Evolutionary conservation across 2,113 vertebrate genomes (phyloP).

Genomic region (Cyprinus carpio): DNA sequence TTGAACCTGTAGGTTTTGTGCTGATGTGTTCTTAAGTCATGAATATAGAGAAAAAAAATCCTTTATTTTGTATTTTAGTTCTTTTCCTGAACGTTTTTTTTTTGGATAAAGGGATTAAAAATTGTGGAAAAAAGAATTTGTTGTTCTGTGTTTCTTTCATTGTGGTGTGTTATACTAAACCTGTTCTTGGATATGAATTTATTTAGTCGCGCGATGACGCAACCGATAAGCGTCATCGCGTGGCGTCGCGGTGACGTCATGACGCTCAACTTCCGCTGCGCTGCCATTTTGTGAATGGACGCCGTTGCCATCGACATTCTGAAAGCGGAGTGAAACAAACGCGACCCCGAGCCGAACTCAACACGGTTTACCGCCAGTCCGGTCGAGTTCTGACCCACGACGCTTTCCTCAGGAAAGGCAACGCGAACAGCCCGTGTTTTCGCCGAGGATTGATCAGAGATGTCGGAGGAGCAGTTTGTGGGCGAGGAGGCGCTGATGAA

Average conservation of each 20-base stretch:
- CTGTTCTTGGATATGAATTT: no score
- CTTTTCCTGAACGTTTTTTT: constrained; percentile 58
- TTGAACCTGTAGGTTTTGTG: constrained; percentile 57
- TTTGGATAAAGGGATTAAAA: constrained; percentile 65
- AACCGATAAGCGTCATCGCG: neutral
- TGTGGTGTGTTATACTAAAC: neutral
- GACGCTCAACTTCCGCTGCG: constrained; percentile 63
- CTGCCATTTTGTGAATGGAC: constrained; percentile 84
- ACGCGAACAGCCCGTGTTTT: neutral
- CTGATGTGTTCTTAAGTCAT: constrained; percentile 59
- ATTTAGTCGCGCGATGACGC: no score
- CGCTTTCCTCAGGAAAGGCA: no score
- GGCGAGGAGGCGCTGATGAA: constrained; percentile 79
- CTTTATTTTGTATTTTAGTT: constrained; percentile 53
- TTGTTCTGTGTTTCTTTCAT: neutral
- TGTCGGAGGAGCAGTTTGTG: constrained; percentile 81
- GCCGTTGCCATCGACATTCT: constrained; percentile 70
- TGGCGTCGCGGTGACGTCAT: neutral
- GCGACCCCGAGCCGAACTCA: neutral
- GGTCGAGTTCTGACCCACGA: neutral
- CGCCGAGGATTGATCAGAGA: constrained; percentile 59
- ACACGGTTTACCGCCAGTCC: no score
- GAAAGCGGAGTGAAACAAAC: neutral
- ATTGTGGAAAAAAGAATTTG: constrained; percentile 48
- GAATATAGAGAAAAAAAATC: constrained; percentile 53